Base-by-base conservation (phyloP, 2,888 invertebrate species). In the Odontocolon sp. region DNA sequence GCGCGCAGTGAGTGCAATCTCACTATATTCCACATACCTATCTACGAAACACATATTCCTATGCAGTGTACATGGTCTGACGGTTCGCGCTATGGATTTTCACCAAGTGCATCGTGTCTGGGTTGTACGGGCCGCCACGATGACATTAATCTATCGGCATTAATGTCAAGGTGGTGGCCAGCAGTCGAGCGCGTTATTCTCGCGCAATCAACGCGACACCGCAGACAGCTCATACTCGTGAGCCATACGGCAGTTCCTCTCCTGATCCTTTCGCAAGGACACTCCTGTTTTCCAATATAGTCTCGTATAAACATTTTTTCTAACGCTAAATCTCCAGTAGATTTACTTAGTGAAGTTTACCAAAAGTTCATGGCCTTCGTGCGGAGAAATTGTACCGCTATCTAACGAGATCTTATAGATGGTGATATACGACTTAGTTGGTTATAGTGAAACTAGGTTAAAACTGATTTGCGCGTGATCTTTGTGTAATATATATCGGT, bases 131-230 rank as follows among this genome's bases (percentile, higher is more conserved):
- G 69, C 31, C 31, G 67, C 63, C 59, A 68, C 45, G 70, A 26
- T 33, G 74, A 69, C 81, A 63, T 80, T 80, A 78, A 83, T 81
- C 68, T 70, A 56, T 59, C 68, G 67, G 71, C 47, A 70, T 71
- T 76, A 64, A 56, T 76, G 78, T 64, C 74, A 64, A 72, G 75
- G 78, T 70, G 69, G 45, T 68, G 64, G 47, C 40, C 47, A 11
- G 50, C 6, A 26, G 47, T 18, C 56, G 52, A 2, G 36, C 23
- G 21, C 56, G 38, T 23, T 38, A 38, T 63, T 74, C 56, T 56
- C 50, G 59, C 14, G 21, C 70, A 75, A 69, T 78, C 70, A 66
- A 67, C 59, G 63, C 42, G 42, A 61, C 33, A 50, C 38, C 16
- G 6, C 50, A 50, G 26, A 54, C 23, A 63, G 16, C 54, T 28